phyloP scores from a whole-genome alignment of 1,140 invertebrate species.

The Orius insidiosus region DNA sequence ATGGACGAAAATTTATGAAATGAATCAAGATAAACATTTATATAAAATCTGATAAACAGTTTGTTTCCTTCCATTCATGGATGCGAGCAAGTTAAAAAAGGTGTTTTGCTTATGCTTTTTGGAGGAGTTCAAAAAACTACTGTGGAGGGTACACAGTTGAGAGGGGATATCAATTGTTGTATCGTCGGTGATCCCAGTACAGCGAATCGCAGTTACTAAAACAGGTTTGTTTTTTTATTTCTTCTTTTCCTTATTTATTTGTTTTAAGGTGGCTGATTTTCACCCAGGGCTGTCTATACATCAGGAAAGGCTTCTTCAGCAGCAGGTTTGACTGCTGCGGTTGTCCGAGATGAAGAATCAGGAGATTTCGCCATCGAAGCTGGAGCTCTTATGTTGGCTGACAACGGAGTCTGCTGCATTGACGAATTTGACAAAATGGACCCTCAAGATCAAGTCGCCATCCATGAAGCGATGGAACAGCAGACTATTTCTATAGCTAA shows the following conservation, averaged over 20 bases:
- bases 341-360: slow-evolving; percentile 93
- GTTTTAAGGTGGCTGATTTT: slow-evolving; percentile 75
- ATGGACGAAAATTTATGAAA: slow-evolving; percentile 92
- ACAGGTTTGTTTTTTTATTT: too few relatives aligned
- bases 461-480: slow-evolving; percentile 99
- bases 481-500: slow-evolving; percentile 98
- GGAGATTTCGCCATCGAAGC: slow-evolving; percentile 99
- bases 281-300: slow-evolving; percentile 91
- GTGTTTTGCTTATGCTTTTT: slow-evolving; percentile 87
- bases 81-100: slow-evolving; percentile 94
- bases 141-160: slow-evolving; percentile 64
- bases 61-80: slow-evolving; percentile 96
- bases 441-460: slow-evolving; percentile 89
- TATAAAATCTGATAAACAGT: slow-evolving; percentile 84
- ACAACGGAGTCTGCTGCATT: slow-evolving; percentile 98
- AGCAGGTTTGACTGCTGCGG: slow-evolving; percentile 94
- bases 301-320: slow-evolving; percentile 96
- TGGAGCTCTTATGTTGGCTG: slow-evolving; percentile 95
- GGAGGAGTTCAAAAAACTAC: slow-evolving; percentile 96
- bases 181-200: slow-evolving; percentile 98
- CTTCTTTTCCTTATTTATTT: slow-evolving; percentile 10
- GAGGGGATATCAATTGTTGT: slow-evolving; percentile 96
- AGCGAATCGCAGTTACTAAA: slow-evolving; percentile 93
- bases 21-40: slow-evolving; percentile 85
- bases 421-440: slow-evolving; percentile 99